A percentile compares a stretch with the other conserved stretches of the same genome.
These are phyloP conservation scores for Octomys mimax DNA, from an alignment of 2,797 vertebrate species.

Conservation along the genomic window DNA sequence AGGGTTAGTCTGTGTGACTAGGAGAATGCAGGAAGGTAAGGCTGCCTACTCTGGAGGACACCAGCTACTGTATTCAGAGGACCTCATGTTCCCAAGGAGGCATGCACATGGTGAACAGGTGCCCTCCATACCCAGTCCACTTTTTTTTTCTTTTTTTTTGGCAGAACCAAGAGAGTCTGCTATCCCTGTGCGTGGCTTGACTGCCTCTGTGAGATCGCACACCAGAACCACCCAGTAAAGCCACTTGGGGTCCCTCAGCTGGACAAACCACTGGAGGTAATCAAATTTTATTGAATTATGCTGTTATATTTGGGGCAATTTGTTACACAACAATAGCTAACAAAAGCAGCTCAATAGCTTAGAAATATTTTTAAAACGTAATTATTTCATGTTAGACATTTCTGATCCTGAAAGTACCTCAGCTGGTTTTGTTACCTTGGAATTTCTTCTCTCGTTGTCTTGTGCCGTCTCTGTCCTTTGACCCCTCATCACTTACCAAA, in stretches of 20 bases:
- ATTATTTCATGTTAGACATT: neutral
- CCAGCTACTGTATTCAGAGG: accelerated
- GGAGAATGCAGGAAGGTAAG: neutral
- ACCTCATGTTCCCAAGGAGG: accelerated
- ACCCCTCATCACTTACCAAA: neutral
- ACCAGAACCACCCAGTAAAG: neutral
- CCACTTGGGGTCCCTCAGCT: no score
- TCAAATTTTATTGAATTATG: no score
- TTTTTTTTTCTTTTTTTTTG: neutral
- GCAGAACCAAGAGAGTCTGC: neutral
- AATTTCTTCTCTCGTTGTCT: accelerated
- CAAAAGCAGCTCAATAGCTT: neutral
- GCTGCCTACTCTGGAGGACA: accelerated
- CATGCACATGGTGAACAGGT: accelerated
- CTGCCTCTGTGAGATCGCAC: neutral
- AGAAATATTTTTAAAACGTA: neutral
- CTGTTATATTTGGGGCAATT: neutral
- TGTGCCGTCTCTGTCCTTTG: neutral
- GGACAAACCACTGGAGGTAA: no score
- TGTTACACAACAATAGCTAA: neutral
- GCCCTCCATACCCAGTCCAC: neutral
- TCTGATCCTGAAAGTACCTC: neutral
- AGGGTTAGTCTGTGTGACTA: neutral
- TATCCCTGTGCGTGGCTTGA: neutral
- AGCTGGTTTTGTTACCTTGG: neutral